Base-by-base conservation (phyloP, 2,888 invertebrate genomes). In the Harpalus rufipes region DNA sequence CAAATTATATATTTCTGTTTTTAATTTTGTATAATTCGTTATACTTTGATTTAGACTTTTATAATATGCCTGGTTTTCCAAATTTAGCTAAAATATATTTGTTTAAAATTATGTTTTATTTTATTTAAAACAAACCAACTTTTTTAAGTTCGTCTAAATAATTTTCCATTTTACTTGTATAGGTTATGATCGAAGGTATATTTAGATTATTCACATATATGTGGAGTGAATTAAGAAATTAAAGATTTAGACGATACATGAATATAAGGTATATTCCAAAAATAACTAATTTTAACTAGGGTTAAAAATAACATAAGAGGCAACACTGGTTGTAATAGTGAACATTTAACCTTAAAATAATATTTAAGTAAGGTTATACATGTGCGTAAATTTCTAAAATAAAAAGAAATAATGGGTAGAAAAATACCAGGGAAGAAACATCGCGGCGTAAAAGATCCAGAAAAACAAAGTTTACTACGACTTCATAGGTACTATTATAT, bases 381-480 rank as follows among this genome's bases (percentile, higher is more conserved):
- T 51, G 44, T 18, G 21, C 7, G 7, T 59, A 59, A 7, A 10
- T n/a, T n/a, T n/a, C 7, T 12, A 16, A 16, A 63, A 63, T 16
- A n/a, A 61, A 21, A 79, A 58, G 59, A 21, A 59, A 7, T 39
- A 89, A 90, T 90, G 95, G 94, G 94, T 72, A 92, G 96, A 74
- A 96, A 96, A 93, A 96, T 96, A 89, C 96, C 96, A 32, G 95
- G 95, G 32, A 94, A 95, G 87, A 96, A 96, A 90, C 96, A 96
- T 88, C 93, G 93, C 86, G 96, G 96, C 21, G 93, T 96, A 0
- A 95, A 95, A 89, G 96, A 97, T 91, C 96, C 96, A 0, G 90
- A 94, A 25, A 93, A 94, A 88, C 96, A 97, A 90, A 93, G 93
- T 86, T 94, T 93, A 7, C 92, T 92, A 87, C 92, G 95, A 86